phyloP scores from a whole-genome alignment of 2,797 vertebrate genomes.

The Betta splendens region DNA sequence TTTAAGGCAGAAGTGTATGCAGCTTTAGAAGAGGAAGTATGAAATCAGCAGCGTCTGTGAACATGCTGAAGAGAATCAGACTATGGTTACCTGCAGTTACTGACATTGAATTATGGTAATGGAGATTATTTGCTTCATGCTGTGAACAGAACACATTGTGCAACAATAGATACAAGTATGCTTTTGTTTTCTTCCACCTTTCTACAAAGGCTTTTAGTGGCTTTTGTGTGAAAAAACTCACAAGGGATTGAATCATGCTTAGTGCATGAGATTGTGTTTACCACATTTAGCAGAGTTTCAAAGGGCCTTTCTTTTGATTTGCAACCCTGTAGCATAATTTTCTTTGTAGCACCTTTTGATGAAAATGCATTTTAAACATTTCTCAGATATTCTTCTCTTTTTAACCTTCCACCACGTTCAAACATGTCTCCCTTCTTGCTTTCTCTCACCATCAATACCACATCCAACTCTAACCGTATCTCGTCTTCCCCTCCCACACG shows the following conservation, averaged over 20 bases:
- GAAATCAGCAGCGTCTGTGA: conserved; percentile 44
- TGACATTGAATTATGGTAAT: neutral
- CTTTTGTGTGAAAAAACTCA: conserved; percentile 15
- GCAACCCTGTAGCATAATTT: conserved; percentile 39
- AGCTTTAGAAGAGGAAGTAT: conserved; percentile 45
- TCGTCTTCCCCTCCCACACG: conserved; percentile 38
- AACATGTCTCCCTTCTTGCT: conserved; percentile 1
- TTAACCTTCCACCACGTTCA: conserved; percentile 6
- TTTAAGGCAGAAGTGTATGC: conserved; percentile 33
- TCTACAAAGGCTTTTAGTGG: conserved; percentile 7
- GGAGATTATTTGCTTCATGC: neutral
- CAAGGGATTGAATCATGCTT: conserved; percentile 4
- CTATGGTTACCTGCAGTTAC: neutral
- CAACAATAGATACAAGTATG: conserved; percentile 4
- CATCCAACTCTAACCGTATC: conserved; percentile 37
- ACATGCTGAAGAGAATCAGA: conserved; percentile 15
- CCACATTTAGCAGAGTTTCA: conserved; percentile 24
- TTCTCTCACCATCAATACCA: conserved; percentile 6
- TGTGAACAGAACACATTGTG: neutral
- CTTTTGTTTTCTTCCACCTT: neutral
- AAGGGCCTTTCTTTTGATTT: conserved; percentile 15
- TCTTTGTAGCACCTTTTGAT: conserved; percentile 19
- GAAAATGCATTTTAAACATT: neutral
- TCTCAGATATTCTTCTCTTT: conserved; percentile 2
- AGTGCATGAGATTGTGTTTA: conserved; percentile 21